Conservation (phyloP, 2,797 vertebrate species). For the Acanthurus lineatus region DNA sequence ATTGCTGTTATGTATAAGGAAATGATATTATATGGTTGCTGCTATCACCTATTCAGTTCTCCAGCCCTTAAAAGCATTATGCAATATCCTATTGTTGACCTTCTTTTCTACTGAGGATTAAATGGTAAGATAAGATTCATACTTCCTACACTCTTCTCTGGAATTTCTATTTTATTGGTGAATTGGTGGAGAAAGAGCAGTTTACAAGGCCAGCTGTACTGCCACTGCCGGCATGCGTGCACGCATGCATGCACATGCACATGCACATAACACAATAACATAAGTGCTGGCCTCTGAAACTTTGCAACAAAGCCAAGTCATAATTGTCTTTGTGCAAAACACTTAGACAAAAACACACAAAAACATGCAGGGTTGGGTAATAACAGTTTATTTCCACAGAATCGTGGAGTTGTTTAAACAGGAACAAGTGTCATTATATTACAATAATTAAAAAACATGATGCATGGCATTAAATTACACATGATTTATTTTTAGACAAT, state of each 20-base stretch:
- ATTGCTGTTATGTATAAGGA: neutral
- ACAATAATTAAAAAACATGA: neutral
- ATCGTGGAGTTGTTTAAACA: neutral
- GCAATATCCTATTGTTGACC: neutral
- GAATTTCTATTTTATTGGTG: neutral
- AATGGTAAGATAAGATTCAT: neutral
- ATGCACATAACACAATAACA: neutral
- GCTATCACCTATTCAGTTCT: neutral
- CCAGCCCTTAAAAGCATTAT: neutral
- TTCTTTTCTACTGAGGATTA: neutral
- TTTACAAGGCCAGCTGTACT: neutral
- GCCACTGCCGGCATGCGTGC: neutral
- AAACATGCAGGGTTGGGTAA: conserved; percentile 2
- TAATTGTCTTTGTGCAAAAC: neutral
- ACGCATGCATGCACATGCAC: neutral
- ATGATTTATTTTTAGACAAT: neutral
- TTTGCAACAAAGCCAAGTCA: conserved; percentile 14
- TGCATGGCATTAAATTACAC: neutral
- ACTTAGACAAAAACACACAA: conserved; percentile 9
- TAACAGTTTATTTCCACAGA: neutral
- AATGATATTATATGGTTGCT: conserved; percentile 1
- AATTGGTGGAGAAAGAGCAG: neutral
- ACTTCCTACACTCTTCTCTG: neutral
- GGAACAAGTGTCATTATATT: neutral
- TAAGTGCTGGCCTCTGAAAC: conserved; percentile 16